Evolutionary conservation across 2,888 invertebrate species (phyloP).

Genomic region (Malacosoma neustria): DNA sequence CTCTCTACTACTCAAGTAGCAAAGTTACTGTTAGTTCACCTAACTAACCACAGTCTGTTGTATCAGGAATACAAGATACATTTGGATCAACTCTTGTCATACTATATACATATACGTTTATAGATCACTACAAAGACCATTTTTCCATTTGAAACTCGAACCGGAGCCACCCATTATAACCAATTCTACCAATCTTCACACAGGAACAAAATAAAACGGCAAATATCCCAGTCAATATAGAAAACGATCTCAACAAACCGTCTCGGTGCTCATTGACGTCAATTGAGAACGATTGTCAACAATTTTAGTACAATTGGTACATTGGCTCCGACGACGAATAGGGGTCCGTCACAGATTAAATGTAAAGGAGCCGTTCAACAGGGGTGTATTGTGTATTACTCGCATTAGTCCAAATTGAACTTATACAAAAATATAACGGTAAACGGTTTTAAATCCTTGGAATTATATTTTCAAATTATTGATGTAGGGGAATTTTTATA

Average conservation of each 20-base stretch:
- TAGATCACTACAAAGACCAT: neutral
- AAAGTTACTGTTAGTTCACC: no score
- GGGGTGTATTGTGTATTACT: neutral
- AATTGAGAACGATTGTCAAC: constrained; percentile 65
- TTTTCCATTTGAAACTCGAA: neutral
- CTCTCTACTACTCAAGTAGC: no score
- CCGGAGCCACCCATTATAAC: constrained; percentile 4
- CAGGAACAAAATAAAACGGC: constrained; percentile 20
- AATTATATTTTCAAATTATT: no score
- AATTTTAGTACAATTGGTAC: constrained; percentile 62
- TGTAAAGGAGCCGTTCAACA: neutral
- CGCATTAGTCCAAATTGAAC: constrained; percentile 28
- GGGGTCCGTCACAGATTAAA: neutral
- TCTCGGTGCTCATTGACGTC: constrained; percentile 56
- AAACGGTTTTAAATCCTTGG: no score
- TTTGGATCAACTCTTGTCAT: no score
- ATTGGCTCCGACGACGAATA: constrained; percentile 14
- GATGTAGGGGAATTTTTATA: no score
- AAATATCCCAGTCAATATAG: constrained; percentile 22
- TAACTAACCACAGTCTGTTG: no score
- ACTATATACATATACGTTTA: no score
- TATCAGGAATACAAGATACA: no score
- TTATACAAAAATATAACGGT: no score
- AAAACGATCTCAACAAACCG: constrained; percentile 29
- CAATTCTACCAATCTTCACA: constrained; percentile 13